These are phyloP conservation scores for Neofelis nebulosa DNA, from an alignment of 2,113 vertebrate species.

Conservation along the genomic window DNA sequence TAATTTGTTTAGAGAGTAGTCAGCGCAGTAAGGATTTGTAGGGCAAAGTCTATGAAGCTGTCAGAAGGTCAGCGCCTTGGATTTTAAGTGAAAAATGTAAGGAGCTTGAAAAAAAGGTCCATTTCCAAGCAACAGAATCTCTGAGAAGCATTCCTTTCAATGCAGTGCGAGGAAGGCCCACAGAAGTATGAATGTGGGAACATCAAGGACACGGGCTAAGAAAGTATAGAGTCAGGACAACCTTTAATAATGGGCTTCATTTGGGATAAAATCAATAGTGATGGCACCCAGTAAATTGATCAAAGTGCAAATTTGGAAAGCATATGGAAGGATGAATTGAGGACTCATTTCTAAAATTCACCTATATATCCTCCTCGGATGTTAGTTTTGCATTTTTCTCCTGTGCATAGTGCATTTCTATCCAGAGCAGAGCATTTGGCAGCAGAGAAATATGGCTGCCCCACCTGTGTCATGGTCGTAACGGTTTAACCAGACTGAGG, in stretches of 20 bases:
- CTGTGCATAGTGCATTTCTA: not conserved
- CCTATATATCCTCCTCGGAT: rapidly evolving
- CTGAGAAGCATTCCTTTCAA: not conserved
- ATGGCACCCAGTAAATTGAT: too few relatives aligned
- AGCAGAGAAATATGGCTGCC: not conserved
- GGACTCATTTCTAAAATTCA: not conserved
- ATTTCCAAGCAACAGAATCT: not conserved
- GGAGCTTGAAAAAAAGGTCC: not conserved
- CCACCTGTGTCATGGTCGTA: not conserved
- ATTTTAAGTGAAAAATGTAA: not conserved
- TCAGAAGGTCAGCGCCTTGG: not conserved
- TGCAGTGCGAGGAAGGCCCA: not conserved
- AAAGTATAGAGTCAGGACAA: not conserved
- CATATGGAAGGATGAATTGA: not conserved
- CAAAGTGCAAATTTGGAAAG: not conserved
- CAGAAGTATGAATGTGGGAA: not conserved
- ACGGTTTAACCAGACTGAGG: not conserved
- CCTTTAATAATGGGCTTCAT: not conserved
- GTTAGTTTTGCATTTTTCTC: not conserved
- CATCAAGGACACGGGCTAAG: not conserved
- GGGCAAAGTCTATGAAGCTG: not conserved
- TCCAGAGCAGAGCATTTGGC: not conserved
- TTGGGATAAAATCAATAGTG: not conserved
- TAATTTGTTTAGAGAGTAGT: slow-evolving; percentile 18
- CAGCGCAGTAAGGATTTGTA: not conserved